Evolutionary conservation across 2,888 invertebrate genomes (phyloP).

Genomic region (Eupithecia insigniata): DNA sequence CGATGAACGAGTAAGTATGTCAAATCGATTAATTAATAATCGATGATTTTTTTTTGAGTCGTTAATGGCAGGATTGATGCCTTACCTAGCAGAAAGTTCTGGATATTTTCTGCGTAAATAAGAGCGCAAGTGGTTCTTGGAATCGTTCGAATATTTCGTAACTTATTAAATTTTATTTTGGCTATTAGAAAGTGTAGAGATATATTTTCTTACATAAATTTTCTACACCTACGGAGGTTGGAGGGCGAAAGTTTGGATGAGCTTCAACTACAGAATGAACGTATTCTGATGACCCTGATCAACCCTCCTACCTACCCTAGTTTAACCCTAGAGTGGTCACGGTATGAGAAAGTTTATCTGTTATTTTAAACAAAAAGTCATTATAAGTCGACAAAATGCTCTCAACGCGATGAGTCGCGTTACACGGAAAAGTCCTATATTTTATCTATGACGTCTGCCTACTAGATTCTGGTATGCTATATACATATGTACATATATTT

Average conservation of each 20-base stretch:
- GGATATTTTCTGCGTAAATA: background rate
- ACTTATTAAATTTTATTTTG: background rate
- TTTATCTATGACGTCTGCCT: too few species aligned
- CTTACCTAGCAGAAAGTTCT: background rate
- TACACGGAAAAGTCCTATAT: too few species aligned
- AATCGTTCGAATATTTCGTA: too few species aligned
- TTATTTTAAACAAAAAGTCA: too few species aligned
- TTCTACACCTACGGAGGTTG: background rate
- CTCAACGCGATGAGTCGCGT: too few species aligned
- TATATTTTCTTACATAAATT: background rate
- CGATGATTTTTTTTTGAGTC: background rate
- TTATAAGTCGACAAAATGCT: too few species aligned
- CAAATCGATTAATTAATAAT: conserved; percentile 12
- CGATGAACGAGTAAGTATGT: conserved; percentile 6
- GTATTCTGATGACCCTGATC: background rate
- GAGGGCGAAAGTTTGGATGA: background rate
- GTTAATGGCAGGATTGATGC: background rate
- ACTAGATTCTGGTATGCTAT: too few species aligned
- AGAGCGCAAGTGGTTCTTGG: too few species aligned
- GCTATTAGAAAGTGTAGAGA: background rate
- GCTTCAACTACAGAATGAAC: too few species aligned
- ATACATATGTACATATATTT: too few species aligned
- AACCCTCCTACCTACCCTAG: background rate
- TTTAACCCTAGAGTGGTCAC: too few species aligned
- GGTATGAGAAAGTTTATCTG: too few species aligned